Evolutionary conservation across 2,888 invertebrate genomes (phyloP).

Genomic region (Lasioglossum oenotherae): DNA sequence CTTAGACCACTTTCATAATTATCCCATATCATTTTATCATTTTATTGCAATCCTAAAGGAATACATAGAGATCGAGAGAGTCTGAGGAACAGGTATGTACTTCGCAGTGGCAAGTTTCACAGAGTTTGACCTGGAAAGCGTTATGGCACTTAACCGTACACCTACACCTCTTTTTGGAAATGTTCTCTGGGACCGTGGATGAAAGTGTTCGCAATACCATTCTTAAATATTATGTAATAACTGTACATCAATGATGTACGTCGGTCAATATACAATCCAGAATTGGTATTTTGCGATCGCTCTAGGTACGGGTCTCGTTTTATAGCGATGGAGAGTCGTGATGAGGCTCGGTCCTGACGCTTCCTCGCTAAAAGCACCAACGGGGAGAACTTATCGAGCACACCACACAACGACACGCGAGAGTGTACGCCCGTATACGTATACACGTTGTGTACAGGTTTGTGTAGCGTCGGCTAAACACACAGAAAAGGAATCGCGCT

Average conservation of each 20-base stretch:
- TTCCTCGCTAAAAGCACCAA: slow-evolving; percentile 23
- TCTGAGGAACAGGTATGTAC: background rate
- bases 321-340: background rate
- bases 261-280: background rate
- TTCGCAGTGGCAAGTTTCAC: background rate
- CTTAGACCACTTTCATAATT: no score
- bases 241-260: no score
- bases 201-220: no score
- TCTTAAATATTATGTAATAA: no score
- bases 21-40: no score
- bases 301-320: background rate
- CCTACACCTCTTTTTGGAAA: background rate
- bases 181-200: background rate
- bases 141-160: background rate
- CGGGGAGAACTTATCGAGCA: background rate
- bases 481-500: slow-evolving; percentile 3
- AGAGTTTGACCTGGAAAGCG: background rate
- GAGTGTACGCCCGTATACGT: background rate
- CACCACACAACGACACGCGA: background rate
- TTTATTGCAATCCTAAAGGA: background rate
- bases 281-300: background rate
- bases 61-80: background rate
- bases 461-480: slow-evolving; percentile 9
- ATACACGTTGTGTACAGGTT: background rate
- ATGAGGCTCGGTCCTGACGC: slow-evolving; percentile 11